phyloP scores from a whole-genome alignment of 1,140 invertebrate species.

The Leptinotarsa defecta region DNA sequence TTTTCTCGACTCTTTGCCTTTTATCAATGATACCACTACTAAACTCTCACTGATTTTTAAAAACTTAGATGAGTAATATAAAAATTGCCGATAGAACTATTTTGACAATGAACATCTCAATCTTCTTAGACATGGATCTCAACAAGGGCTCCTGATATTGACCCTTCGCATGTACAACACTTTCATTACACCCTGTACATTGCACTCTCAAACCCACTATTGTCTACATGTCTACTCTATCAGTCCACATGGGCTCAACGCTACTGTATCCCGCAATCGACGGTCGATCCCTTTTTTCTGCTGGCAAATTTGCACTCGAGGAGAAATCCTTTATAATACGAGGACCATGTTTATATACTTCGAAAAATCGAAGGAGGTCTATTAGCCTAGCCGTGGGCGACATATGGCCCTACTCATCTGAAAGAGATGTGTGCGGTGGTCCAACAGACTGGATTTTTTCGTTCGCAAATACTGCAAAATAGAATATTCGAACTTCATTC shows the following conservation, averaged over 20 bases:
- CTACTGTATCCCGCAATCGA: background rate
- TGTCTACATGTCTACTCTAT: background rate
- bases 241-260: background rate
- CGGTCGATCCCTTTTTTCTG: conserved; percentile 18
- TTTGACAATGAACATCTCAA: too few species aligned
- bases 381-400: conserved; percentile 28
- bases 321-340: conserved; percentile 18
- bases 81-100: too few species aligned
- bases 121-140: too few species aligned
- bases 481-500: too few species aligned
- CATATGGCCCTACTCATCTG: conserved; percentile 20
- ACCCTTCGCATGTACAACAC: background rate
- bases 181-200: background rate
- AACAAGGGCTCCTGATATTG: too few species aligned
- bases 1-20: too few species aligned
- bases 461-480: too few species aligned
- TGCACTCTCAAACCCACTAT: background rate
- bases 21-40: too few species aligned
- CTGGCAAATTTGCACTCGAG: conserved; percentile 5
- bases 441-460: too few species aligned
- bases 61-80: too few species aligned
- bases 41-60: too few species aligned
- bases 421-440: background rate
- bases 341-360: conserved; percentile 7
- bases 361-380: conserved; percentile 23